Evolutionary conservation across 2,797 vertebrate species (phyloP), one percentile per base, ranked within the genome.

Genomic region (Muscicapa striata): DNA sequence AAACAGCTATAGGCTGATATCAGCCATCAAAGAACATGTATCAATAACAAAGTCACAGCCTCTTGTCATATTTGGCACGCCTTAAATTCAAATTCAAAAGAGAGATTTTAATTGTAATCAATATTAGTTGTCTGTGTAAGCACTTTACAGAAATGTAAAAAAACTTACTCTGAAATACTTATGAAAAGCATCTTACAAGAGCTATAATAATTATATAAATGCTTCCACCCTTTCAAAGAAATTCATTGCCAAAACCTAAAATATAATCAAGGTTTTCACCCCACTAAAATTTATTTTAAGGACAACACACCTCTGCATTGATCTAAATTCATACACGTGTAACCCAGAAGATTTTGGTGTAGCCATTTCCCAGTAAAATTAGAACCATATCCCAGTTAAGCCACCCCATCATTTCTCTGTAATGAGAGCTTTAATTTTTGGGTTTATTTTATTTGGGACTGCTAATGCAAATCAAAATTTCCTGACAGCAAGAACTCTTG

Each of bases 1-100:
- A 67, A 94, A 91, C 24, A 85, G 68, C 54, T 86, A 70, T 52
- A 94, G 64, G 63, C 46, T 58, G 62, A 34, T 4, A 10, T 61
- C 91, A 94, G 82, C 62, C 94, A 93, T 78, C 48, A 30, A 91
- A 94, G 96, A 94, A 52, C 2, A 8, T 14, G 7, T 74, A 75
- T 92, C 87, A 84, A 49, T 90, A 26, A 11, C 93, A 87, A 36
- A 95, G 38, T 75, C 84, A 84, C 79, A 87, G 69, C 73, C 80
- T 86, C 73, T 90, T 79, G 64, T 83, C 84, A 68, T 61, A 88
- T 86, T 49, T 85, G 45, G 10, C 48, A 72, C 46, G 23, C 30
- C 38, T 84, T 93, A 93, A 95, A 45, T 89, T 77, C 82, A 85
- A 66, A 64, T 45, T 36, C 49, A 54, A 36, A 93, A n/a, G 41